phyloP scores from a whole-genome alignment of 2,113 vertebrate species.

The Enhydra lutris region DNA sequence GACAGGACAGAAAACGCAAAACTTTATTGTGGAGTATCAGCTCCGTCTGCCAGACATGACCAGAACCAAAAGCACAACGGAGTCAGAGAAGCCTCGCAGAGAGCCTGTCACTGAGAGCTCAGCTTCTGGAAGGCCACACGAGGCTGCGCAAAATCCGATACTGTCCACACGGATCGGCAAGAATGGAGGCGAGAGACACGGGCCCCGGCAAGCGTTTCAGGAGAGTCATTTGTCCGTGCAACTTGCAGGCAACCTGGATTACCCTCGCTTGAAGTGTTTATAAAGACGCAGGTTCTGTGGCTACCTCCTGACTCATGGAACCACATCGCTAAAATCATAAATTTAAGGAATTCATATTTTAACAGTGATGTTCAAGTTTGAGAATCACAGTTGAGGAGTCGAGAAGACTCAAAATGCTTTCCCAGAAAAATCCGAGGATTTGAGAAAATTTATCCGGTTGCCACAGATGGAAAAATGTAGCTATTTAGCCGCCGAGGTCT shows the following conservation, averaged over 20 bases:
- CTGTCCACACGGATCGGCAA: rapidly evolving
- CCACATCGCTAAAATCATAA: not conserved
- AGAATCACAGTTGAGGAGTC: not conserved
- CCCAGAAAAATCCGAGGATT: not conserved
- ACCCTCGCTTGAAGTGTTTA: not conserved
- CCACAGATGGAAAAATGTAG: not conserved
- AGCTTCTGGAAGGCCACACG: not conserved
- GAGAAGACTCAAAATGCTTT: not conserved
- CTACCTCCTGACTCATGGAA: not conserved
- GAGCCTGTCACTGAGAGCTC: rapidly evolving
- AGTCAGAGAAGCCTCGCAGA: not conserved
- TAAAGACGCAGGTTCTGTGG: not conserved
- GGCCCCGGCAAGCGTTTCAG: rapidly evolving
- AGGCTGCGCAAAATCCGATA: not conserved
- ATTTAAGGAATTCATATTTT: not conserved
- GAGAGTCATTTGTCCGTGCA: not conserved
- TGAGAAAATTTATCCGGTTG: not conserved
- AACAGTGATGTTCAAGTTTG: not conserved
- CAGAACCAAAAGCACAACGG: rapidly evolving
- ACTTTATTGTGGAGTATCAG: not conserved
- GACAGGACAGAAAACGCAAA: not conserved
- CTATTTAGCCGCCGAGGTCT: no score
- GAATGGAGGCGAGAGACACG: not conserved
- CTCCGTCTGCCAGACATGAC: not conserved
- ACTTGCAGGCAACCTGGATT: not conserved